phyloP scores from a whole-genome alignment of 2,113 vertebrate genomes.

The Xenopus laevis region DNA sequence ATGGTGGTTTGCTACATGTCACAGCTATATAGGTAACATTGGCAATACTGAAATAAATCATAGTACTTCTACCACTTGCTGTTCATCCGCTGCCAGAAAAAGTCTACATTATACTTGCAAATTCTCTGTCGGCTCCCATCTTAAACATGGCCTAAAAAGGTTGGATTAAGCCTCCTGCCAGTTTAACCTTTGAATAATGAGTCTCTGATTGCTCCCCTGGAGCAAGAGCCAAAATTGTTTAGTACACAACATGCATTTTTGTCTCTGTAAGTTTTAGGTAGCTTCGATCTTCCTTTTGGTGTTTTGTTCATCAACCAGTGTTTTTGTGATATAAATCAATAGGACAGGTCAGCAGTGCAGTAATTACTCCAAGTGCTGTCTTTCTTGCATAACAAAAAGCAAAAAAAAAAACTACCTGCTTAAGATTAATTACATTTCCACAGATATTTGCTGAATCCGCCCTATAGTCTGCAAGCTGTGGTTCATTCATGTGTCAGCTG shows the following conservation, averaged over 20 bases:
- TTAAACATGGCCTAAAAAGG: no score
- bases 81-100: no score
- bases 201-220: background rate
- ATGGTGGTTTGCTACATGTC: no score
- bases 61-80: no score
- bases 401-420: constrained; percentile 25
- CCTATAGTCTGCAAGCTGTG: constrained; percentile 3
- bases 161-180: no score
- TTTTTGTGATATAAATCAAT: constrained; percentile 40
- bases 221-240: background rate
- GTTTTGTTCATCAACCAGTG: constrained; percentile 35
- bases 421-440: constrained; percentile 41
- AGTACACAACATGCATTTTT: constrained; percentile 1
- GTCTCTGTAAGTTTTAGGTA: background rate
- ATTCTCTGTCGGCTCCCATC: no score
- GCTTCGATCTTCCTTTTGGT: constrained; percentile 20
- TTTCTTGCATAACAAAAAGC: constrained; percentile 3
- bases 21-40: no score
- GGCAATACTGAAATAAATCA: no score
- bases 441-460: constrained; percentile 13
- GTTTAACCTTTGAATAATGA: background rate
- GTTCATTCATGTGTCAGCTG: background rate
- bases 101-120: no score
- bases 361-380: constrained; percentile 38
- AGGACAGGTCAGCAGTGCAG: constrained; percentile 37